Base-by-base conservation (phyloP, 2,113 vertebrate genomes). In the Cephalopterus ornatus region DNA sequence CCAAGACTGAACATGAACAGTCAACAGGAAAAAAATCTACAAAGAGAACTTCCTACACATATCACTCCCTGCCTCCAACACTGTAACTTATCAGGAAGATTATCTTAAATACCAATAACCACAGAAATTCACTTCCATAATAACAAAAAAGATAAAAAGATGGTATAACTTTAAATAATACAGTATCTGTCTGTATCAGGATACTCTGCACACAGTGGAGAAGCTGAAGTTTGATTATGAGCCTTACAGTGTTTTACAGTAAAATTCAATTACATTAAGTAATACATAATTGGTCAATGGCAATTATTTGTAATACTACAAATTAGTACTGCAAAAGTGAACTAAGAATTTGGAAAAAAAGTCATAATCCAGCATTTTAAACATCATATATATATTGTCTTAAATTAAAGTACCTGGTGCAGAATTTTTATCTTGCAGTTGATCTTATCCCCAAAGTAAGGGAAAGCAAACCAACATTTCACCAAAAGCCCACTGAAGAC, bases 321-420 rank as follows among this genome's bases (percentile, higher is more conserved):
- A 15, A 62, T 50, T 37, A 53, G 8, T 83, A 66, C 23, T 63
- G 8, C 37, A 84, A 41, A 87, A 35, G 16, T 24, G 37, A 84
- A 59, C 16, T 50, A 53, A 44, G 8, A 79, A 32, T 74, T 63
- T 23, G 20, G 35, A 14, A 73, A 50, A 33, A 66, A 62, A 37
- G 35, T 5, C 7, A 56, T 58, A 71, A 72, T 53, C 30, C 41
- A 58, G 9, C 52, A 83, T 12, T 76, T 56, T 53, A 83, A 88
- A 58, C 6, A 12, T 58, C 49, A 27, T 28, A 44, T 12, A 52
- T 19, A 47, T 16, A 27, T 21, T 59, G 12, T 8, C 32, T 58
- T 71, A 53, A 78, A 70, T 1, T 7, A 39, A 94, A 79, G 26
- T 3, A 56, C 9, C 8, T 0, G 0, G 21, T 21, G 14, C 9